These are phyloP conservation scores for Sesamia nonagrioides DNA, from an alignment of 1,140 invertebrate species.

Conservation along the genomic window DNA sequence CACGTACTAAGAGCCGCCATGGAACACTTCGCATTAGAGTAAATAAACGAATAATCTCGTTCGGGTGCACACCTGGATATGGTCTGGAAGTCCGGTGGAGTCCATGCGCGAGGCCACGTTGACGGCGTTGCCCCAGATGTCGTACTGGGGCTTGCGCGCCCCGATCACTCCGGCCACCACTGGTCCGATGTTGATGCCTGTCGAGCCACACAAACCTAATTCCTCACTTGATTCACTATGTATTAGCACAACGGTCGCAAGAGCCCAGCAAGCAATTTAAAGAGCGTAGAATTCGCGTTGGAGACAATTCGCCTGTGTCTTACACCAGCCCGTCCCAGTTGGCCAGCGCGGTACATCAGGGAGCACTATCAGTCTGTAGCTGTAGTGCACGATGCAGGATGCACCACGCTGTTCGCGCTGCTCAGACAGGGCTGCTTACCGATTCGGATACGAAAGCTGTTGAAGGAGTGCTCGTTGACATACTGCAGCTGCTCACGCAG, in stretches of 20 bases:
- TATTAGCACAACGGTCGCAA: not conserved
- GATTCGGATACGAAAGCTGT: slow-evolving; percentile 97
- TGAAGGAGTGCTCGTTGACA: slow-evolving; percentile 98
- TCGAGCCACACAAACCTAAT: slow-evolving; percentile 34
- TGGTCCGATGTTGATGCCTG: slow-evolving; percentile 97
- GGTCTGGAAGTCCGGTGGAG: slow-evolving; percentile 93
- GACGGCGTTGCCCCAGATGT: slow-evolving; percentile 98
- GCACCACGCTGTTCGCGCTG: not conserved
- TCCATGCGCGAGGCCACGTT: slow-evolving; percentile 97
- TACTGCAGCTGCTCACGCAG: slow-evolving; percentile 95
- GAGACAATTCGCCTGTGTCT: not conserved
- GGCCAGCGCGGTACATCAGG: not conserved
- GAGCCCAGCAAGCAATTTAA: not conserved
- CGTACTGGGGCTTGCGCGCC: slow-evolving; percentile 95
- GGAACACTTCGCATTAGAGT: not conserved
- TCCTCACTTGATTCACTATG: slow-evolving; percentile 21
- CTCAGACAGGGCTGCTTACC: slow-evolving; percentile 85
- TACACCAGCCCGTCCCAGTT: not conserved
- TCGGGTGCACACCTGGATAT: slow-evolving; percentile 90
- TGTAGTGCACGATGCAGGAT: not conserved
- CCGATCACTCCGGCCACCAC: slow-evolving; percentile 98
- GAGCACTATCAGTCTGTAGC: not conserved
- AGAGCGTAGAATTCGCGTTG: not conserved
- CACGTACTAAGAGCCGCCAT: not conserved
- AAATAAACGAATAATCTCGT: not conserved